Evolutionary conservation across 2,113 vertebrate species (phyloP).

Genomic region (Manacus vitellinus): DNA sequence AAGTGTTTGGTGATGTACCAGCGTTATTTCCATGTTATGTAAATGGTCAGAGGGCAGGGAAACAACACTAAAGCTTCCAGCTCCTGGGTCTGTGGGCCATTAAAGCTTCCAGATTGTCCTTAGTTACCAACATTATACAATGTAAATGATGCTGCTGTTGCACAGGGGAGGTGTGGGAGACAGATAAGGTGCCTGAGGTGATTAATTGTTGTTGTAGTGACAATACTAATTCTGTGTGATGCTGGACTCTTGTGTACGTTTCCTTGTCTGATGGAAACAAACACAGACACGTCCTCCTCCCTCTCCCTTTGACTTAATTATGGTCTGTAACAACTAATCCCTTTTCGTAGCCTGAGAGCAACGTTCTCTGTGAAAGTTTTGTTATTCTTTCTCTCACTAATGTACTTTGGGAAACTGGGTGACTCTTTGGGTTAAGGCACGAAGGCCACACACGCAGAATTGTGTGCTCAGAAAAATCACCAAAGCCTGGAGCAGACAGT

Average conservation of each 20-base stretch:
- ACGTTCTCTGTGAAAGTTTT: not conserved
- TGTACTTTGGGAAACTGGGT: not conserved
- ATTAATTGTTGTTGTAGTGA: constrained; percentile 21
- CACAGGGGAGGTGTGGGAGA: constrained; percentile 5
- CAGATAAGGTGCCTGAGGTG: constrained; percentile 38
- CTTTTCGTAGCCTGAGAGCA: not conserved
- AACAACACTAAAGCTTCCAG: not conserved
- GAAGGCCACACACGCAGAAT: not conserved
- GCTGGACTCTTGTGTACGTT: not conserved
- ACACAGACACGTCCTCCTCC: not conserved
- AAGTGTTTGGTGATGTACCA: not conserved
- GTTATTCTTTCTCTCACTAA: not conserved
- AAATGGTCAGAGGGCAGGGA: not conserved
- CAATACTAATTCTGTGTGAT: constrained; percentile 21
- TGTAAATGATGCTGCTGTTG: constrained; percentile 1
- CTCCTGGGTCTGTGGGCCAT: not conserved
- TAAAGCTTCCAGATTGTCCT: not conserved
- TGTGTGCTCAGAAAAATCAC: not conserved
- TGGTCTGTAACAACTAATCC: not conserved
- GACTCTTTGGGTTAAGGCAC: not conserved
- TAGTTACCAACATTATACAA: not conserved
- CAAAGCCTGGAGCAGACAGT: not conserved
- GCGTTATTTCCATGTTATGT: not conserved
- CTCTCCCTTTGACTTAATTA: not conserved
- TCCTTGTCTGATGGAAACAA: not conserved